Evolutionary conservation across 1,140 invertebrate species (phyloP).

Genomic region (Physella acuta): DNA sequence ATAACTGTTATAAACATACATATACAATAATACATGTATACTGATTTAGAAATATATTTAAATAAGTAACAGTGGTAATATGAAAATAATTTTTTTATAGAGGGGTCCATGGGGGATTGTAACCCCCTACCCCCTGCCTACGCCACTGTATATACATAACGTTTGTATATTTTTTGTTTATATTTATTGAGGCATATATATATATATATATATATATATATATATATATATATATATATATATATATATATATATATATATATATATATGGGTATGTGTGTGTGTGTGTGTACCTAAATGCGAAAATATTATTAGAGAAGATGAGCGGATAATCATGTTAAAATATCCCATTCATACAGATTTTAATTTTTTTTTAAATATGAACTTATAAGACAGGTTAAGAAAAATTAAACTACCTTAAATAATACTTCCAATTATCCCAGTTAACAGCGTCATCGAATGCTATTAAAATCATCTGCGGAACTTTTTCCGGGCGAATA

Average conservation of each 20-base stretch:
- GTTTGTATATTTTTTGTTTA: neutral
- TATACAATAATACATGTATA: no score
- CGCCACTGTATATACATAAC: neutral
- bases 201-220: conserved; percentile 1
- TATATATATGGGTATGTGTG: neutral
- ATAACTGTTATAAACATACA: no score
- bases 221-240: neutral
- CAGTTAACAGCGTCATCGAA: conserved; percentile 48
- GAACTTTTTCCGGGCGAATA: conserved; percentile 32
- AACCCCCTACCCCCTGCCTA: neutral
- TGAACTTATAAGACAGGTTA: no score
- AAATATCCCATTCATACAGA: no score
- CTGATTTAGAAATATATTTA: no score
- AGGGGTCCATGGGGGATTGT: neutral
- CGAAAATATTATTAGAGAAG: no score
- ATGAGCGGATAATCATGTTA: no score
- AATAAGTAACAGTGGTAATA: no score
- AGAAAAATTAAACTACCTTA: conserved; percentile 17
- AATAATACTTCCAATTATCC: conserved; percentile 40
- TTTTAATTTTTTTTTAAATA: no score
- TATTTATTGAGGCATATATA: neutral
- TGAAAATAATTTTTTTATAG: no score
- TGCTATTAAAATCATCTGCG: conserved; percentile 48
- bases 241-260: neutral
- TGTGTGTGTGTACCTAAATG: no score